These are phyloP conservation scores for Corythaixoides concolor DNA, from an alignment of 2,113 vertebrate species.

Conservation along the genomic window DNA sequence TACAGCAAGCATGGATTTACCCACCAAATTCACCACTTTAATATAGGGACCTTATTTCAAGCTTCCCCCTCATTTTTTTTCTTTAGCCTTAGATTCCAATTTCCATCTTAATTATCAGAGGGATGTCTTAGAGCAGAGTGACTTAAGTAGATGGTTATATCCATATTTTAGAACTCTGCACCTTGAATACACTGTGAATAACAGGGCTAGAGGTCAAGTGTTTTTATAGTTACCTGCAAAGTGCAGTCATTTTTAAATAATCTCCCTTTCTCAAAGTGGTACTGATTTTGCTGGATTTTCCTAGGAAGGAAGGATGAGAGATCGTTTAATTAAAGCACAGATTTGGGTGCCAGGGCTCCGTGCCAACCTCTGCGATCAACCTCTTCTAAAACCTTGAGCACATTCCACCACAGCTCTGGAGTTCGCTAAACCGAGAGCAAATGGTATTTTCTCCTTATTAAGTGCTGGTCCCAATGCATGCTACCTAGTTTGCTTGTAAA, in stretches of 20 bases:
- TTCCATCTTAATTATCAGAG: background rate
- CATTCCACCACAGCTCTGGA: background rate
- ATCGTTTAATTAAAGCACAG: background rate
- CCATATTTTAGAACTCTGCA: background rate
- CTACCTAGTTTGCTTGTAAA: background rate
- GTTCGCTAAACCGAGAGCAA: background rate
- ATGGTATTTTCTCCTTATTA: background rate
- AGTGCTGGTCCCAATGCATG: background rate
- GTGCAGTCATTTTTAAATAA: background rate
- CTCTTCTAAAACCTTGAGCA: background rate
- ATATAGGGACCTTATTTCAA: background rate
- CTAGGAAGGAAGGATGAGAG: background rate
- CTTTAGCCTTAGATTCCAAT: background rate
- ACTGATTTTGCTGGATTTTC: slow-evolving; percentile 11
- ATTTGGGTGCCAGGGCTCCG: background rate
- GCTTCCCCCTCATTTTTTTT: too few species aligned
- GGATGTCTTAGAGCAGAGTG: background rate
- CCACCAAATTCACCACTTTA: background rate
- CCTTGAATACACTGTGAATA: background rate
- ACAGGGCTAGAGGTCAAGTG: background rate
- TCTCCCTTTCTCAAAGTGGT: background rate
- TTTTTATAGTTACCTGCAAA: background rate
- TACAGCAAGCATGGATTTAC: background rate
- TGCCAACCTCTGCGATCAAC: background rate
- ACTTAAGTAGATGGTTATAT: background rate